These are phyloP conservation scores for Anguilla obscura DNA, from an alignment of 2,797 vertebrate genomes.

Conservation along the genomic window DNA sequence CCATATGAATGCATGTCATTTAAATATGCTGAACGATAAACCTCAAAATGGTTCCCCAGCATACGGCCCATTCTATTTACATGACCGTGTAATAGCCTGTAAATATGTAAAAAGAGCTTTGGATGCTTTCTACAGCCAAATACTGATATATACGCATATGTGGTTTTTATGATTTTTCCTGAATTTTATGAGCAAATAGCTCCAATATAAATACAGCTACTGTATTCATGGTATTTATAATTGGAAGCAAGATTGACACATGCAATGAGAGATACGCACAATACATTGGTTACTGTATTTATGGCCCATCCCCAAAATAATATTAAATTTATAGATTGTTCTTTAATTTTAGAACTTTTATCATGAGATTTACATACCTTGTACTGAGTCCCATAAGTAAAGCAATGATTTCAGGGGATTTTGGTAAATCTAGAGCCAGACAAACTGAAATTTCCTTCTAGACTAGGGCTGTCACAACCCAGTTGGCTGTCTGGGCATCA, in stretches of 20 bases:
- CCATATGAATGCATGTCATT: background rate
- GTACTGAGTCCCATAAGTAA: background rate
- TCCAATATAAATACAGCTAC: background rate
- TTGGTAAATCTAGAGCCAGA: background rate
- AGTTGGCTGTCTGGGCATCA: background rate
- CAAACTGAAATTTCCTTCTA: background rate
- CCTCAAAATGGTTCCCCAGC: background rate
- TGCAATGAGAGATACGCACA: slow-evolving; percentile 13
- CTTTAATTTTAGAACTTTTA: background rate
- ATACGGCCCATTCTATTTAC: background rate
- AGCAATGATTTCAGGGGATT: background rate
- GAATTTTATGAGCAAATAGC: slow-evolving; percentile 26
- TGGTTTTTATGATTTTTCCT: background rate
- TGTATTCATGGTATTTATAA: background rate
- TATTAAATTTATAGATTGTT: background rate
- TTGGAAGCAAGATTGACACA: slow-evolving; percentile 11
- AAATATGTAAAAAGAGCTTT: background rate
- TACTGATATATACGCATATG: background rate
- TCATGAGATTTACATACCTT: background rate
- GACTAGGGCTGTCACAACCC: background rate
- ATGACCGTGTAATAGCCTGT: background rate
- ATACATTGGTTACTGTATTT: background rate
- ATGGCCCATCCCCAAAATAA: background rate
- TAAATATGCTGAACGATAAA: background rate
- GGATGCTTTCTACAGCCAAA: background rate